Conservation (phyloP, 2,113 vertebrate genomes). For the Sciurus niger region DNA sequence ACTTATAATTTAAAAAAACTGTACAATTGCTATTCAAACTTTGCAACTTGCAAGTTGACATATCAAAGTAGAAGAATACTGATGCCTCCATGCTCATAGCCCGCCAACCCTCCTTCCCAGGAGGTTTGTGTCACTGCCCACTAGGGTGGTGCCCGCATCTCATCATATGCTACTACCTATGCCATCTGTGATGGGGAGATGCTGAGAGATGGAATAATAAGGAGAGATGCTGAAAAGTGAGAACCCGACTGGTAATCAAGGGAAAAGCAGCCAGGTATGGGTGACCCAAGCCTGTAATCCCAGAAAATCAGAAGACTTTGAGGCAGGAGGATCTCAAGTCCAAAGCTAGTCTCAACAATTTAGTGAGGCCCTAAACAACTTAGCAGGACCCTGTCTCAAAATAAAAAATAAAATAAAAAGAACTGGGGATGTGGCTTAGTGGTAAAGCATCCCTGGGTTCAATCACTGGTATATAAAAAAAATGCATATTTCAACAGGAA, state of each 20-base stretch:
- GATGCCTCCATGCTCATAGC: not conserved
- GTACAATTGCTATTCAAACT: slow-evolving; percentile 10
- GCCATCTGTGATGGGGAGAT: not conserved
- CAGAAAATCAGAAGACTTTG: too few species aligned
- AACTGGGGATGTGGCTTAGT: too few species aligned
- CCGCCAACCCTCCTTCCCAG: not conserved
- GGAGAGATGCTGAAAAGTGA: not conserved
- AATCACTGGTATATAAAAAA: too few species aligned
- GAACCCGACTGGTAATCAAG: not conserved
- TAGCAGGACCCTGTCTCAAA: too few species aligned
- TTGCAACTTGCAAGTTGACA: not conserved
- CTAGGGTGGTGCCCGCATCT: not conserved
- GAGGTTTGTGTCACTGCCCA: not conserved
- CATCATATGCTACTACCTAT: not conserved
- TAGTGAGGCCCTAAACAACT: too few species aligned
- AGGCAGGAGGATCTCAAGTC: too few species aligned
- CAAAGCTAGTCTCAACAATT: too few species aligned
- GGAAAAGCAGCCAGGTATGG: not conserved
- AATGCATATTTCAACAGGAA: not conserved
- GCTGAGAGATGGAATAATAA: not conserved
- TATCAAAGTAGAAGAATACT: not conserved
- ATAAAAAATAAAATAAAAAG: too few species aligned
- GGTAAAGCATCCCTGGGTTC: too few species aligned
- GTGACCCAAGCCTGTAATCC: too few species aligned
- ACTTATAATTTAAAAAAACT: not conserved